Percentiles rank a stretch among this genome's conserved stretches.
These are phyloP conservation scores for Sclerodermus sp. DNA, from an alignment of 2,888 invertebrate genomes.

Conservation along the genomic window DNA sequence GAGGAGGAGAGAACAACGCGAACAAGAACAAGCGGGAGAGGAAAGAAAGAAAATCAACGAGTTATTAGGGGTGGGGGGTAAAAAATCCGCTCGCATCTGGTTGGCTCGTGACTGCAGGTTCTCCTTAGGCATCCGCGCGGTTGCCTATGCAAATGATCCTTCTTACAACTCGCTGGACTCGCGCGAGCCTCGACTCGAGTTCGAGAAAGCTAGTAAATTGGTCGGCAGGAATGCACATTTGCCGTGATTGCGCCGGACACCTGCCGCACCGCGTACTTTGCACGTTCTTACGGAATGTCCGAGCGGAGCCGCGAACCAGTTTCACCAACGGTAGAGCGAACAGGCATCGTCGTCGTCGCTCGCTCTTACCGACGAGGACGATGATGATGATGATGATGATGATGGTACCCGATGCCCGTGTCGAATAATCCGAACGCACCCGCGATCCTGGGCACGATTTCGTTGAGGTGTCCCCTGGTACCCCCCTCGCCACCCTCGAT, in stretches of 20 bases:
- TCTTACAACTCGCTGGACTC: slow-evolving; percentile 6
- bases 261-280: slow-evolving; percentile 32
- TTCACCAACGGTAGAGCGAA: too few species aligned
- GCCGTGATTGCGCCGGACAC: slow-evolving; percentile 47
- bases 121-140: not conserved
- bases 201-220: slow-evolving; percentile 53
- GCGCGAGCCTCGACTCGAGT: slow-evolving; percentile 25
- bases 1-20: too few species aligned
- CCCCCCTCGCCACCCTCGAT: too few species aligned
- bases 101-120: not conserved
- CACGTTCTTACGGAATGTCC: slow-evolving; percentile 5
- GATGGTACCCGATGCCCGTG: too few species aligned
- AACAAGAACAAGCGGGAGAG: too few species aligned
- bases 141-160: slow-evolving; percentile 31
- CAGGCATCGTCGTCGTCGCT: too few species aligned
- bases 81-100: not conserved
- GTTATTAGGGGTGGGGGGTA: not conserved
- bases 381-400: too few species aligned
- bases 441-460: too few species aligned
- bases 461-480: too few species aligned
- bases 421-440: too few species aligned
- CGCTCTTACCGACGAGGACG: too few species aligned
- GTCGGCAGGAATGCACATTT: slow-evolving; percentile 46
- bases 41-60: too few species aligned
- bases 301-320: not conserved